phyloP scores from a whole-genome alignment of 1,140 invertebrate species.

The Cryptotermes secundus region DNA sequence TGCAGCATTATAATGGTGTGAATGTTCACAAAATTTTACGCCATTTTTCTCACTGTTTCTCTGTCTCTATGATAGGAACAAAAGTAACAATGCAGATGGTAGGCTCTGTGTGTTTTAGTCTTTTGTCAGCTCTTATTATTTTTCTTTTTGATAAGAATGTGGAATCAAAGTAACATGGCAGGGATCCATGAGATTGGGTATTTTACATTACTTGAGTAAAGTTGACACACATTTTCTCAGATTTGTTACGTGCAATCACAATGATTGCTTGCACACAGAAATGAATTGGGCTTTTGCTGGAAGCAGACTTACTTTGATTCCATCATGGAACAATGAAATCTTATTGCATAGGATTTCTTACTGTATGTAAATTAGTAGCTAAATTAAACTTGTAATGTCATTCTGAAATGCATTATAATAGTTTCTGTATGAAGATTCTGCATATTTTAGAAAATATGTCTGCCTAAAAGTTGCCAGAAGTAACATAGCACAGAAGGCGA shows the following conservation, averaged over 20 bases:
- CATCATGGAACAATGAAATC: neutral
- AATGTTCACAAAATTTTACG: neutral
- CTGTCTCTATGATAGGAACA: neutral
- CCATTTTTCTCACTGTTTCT: neutral
- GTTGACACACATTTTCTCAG: neutral
- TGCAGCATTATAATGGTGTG: neutral
- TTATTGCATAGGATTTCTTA: no score
- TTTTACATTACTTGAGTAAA: neutral
- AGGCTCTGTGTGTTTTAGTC: neutral
- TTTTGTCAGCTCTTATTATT: neutral
- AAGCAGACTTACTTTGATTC: neutral
- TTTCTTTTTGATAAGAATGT: neutral
- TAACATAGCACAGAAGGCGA: constrained; percentile 42
- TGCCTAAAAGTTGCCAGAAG: constrained; percentile 35
- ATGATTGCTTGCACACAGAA: neutral
- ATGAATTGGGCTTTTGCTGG: neutral
- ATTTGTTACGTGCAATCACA: neutral
- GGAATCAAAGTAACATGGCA: neutral
- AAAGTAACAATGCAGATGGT: neutral
- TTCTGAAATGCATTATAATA: no score
- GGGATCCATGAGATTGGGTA: neutral
- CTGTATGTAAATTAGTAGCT: no score
- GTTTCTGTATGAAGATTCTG: neutral
- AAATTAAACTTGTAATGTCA: no score
- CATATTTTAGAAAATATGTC: neutral